Percentiles rank a stretch among this genome's conserved stretches.
Conservation (phyloP, 2,113 vertebrate genomes). For the Lamprotornis superbus region DNA sequence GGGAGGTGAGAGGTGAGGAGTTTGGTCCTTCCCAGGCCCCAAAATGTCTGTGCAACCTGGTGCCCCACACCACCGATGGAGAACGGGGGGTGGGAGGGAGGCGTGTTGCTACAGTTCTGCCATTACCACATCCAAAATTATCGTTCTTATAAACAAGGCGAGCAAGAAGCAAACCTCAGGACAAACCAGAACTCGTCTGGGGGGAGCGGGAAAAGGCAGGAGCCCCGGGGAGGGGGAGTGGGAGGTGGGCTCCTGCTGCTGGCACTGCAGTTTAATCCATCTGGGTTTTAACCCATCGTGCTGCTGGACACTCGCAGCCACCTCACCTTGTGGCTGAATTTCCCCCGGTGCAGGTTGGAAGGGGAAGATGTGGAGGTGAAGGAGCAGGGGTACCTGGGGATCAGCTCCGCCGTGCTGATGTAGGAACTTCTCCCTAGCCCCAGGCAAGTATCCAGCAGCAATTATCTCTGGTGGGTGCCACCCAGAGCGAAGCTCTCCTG, state of each 20-base stretch:
- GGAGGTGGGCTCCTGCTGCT: background rate
- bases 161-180: slow-evolving; percentile 65
- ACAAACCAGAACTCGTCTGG: slow-evolving; percentile 54
- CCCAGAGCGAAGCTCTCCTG: background rate
- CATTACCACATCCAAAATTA: slow-evolving; percentile 48
- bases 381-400: background rate
- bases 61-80: background rate
- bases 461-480: slow-evolving; percentile 24
- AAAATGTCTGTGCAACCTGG: fast-evolving
- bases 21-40: background rate
- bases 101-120: slow-evolving; percentile 69
- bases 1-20: background rate
- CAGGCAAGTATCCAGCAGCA: slow-evolving; percentile 15
- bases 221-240: background rate
- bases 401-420: background rate
- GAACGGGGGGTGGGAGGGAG: background rate
- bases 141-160: slow-evolving; percentile 19
- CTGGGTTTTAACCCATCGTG: fast-evolving
- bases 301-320: background rate
- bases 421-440: background rate
- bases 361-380: background rate
- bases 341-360: background rate
- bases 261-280: background rate
- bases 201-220: slow-evolving; percentile 1
- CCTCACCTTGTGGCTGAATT: fast-evolving